phyloP scores from a whole-genome alignment of 1,140 invertebrate genomes.

The Rhynchophorus ferrugineus region DNA sequence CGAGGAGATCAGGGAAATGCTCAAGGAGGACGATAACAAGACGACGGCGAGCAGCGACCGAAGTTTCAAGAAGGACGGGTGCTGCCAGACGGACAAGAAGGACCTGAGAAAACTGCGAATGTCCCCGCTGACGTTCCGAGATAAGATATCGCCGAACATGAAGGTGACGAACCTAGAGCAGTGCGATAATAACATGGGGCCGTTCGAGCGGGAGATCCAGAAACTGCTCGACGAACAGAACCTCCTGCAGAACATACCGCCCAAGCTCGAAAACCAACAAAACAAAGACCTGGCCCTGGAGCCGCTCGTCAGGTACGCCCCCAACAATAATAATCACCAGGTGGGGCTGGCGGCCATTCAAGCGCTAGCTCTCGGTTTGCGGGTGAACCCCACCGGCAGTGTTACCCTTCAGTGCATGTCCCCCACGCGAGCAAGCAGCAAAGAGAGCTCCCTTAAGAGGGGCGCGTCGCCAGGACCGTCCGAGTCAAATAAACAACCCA shows the following conservation, averaged over 20 bases:
- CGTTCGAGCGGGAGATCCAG: conserved; percentile 66
- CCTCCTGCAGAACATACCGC: conserved; percentile 50
- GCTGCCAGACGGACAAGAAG: conserved; percentile 56
- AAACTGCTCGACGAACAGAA: conserved; percentile 64
- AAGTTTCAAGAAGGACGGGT: conserved; percentile 49
- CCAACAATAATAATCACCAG: conserved; percentile 51
- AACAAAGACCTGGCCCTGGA: conserved; percentile 42
- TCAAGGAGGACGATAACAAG: conserved; percentile 44
- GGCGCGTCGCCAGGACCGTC: conserved; percentile 36
- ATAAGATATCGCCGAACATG: conserved; percentile 43
- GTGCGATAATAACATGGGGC: conserved; percentile 44
- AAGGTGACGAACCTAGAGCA: conserved; percentile 43
- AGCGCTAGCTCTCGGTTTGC: conserved; percentile 45
- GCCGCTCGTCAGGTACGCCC: conserved; percentile 38
- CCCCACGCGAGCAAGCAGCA: conserved; percentile 39
- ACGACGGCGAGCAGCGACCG: conserved; percentile 46
- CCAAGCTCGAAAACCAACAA: conserved; percentile 50
- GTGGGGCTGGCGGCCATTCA: conserved; percentile 56
- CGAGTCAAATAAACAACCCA: conserved; percentile 37
- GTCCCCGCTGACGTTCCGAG: conserved; percentile 42
- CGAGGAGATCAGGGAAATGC: conserved; percentile 36
- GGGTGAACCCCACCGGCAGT: conserved; percentile 38
- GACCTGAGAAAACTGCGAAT: conserved; percentile 42
- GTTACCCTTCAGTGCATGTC: conserved; percentile 38
- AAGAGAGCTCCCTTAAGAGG: conserved; percentile 39